Evolutionary conservation across 2,888 invertebrate species (phyloP), one percentile per base, ranked within the genome.

Genomic region (Trissoscelio sp.): DNA sequence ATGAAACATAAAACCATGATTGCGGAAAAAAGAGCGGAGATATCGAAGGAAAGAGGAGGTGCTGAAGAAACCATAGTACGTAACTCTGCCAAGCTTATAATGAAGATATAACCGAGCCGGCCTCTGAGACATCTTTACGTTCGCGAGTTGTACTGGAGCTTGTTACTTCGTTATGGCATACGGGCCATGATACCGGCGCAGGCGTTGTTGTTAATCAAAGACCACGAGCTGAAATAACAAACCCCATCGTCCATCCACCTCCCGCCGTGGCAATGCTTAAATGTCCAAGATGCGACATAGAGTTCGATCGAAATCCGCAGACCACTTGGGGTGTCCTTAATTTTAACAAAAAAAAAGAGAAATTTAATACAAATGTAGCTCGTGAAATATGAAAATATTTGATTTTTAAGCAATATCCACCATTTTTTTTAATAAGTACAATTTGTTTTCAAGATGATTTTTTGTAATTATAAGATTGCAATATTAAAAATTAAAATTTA

Each of bases 41-140:
- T 57, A 55, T 67, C 44, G n/a, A 55, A 31, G 44, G 42, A 58
- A 66, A 51, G 58, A 51, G 60, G 60, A 81, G 69, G 57, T 57
- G 34, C 44, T 31, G 57, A 66, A 66, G 51, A 39, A 66, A 66
- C 20, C 66, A 14, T 24, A 89, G 89, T 90, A 90, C 89, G 90
- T 90, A 90, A 90, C 88, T 90, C 88, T 88, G 86, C 79, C 85
- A 82, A 82, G 84, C 85, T 89, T 88, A 88, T 90, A 91, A 91
- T 90, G 90, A 90, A 91, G 91, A 91, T 90, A 90, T 89, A 90
- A 90, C 90, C 88, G 85, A 87, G 87, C 85, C 86, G 85, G 88
- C 86, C 86, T 87, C 85, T 88, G 87, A 90, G 89, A 91, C 90
- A 90, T 90, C 88, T 90, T 90, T 90, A 90, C 90, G 89, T 84